Base-by-base conservation (phyloP, 2,113 vertebrate genomes). In the Pholis gunnellus region DNA sequence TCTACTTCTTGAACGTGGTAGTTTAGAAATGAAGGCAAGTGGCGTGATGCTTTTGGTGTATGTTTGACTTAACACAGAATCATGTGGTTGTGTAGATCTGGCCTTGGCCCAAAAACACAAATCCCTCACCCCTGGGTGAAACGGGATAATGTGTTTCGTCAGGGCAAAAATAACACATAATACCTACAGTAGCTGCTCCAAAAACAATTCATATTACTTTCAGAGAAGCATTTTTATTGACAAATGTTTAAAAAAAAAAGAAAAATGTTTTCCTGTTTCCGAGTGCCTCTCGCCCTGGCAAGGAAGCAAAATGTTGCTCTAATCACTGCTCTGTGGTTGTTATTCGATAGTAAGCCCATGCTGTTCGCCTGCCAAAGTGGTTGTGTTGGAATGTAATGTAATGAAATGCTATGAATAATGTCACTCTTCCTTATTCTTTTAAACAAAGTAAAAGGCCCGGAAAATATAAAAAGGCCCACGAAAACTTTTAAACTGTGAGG, bases 291-390 rank as follows among this genome's bases (percentile, higher is more conserved):
- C 14, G 0, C 25, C 5, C 68, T 82, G 86, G 72, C 79, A 77
- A 44, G 46, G 74, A 76, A 78, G 27, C 54, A 44, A 69, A 77
- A n/a, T 68, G 38, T 46, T 75, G 48, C 52, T 59, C 11, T 80
- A 87, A 85, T 81, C 52, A 2, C 48, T 72, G 69, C 50, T 82
- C 25, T 83, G 22, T 75, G 69, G n/a, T 57, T 38, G 17, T 29
- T 57, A 50, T 80, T 80, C 79, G 29, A 84, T 78, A 65, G 48
- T 4, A 52, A 54, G 50, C 75, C 40, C 20, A 2, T 48, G 13
- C 68, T 79, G 67, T 82, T 68, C 0, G 50, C 52, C 52, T 79
- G 85, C 79, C 82, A 85, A 64, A 70, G 52, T 27, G 61, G 4
- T 65, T 61, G 20, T 64, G 54, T 36, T 73, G 44, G 80, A 81